phyloP scores from a whole-genome alignment of 1,140 invertebrate genomes.

The Euura lappo region DNA sequence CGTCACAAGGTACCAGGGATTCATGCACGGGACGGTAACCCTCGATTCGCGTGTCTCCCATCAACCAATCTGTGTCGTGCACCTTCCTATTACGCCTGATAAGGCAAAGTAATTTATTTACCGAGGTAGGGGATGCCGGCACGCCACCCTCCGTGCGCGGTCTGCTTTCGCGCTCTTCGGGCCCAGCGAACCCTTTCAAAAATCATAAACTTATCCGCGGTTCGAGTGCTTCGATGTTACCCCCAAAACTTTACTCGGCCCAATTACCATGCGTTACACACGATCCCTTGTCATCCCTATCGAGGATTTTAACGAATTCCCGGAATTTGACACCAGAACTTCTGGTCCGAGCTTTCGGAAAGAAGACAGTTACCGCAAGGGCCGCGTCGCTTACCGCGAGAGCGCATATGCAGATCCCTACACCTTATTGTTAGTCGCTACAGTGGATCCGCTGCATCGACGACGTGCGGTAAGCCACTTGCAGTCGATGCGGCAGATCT shows the following conservation, averaged over 20 bases:
- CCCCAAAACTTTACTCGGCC: too few species aligned
- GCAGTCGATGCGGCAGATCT: background rate
- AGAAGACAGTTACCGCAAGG: background rate
- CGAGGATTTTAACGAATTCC: too few species aligned
- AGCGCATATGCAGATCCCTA: background rate
- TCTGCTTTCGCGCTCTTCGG: background rate
- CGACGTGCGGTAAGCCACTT: background rate
- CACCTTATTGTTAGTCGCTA: background rate
- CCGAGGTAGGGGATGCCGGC: conserved; percentile 54
- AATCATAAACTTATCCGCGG: background rate
- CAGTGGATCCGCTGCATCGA: background rate
- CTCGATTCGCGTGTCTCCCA: conserved; percentile 59
- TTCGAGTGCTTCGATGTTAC: too few species aligned
- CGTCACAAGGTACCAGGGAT: background rate
- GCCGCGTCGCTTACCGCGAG: background rate
- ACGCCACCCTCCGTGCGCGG: conserved; percentile 35
- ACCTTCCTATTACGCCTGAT: conserved; percentile 59
- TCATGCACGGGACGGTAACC: conserved; percentile 44
- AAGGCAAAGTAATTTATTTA: conserved; percentile 61
- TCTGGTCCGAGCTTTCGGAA: background rate
- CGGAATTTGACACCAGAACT: too few species aligned
- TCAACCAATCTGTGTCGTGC: conserved; percentile 59
- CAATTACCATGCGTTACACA: too few species aligned
- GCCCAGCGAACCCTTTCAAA: too few species aligned
- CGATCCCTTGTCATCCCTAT: too few species aligned